phyloP scores from a whole-genome alignment of 1,140 invertebrate species.

The Pseudachorutes palmiensis region DNA sequence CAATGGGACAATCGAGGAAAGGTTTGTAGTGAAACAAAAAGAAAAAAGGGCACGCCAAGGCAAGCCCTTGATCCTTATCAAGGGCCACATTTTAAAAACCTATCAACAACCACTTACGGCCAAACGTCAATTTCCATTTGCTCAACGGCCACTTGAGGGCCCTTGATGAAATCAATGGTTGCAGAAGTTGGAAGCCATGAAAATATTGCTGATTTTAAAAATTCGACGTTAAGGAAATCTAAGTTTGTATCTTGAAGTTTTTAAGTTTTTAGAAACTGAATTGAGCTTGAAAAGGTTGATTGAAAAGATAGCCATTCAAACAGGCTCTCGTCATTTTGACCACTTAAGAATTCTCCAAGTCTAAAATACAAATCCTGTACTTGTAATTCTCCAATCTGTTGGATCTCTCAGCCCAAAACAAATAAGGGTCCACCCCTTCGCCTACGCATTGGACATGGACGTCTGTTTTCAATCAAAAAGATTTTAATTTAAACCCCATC shows the following conservation, averaged over 20 bases:
- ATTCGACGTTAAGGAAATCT: too few relatives aligned
- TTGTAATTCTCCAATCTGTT: not conserved
- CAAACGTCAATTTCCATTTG: too few relatives aligned
- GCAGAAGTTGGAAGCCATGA: too few relatives aligned
- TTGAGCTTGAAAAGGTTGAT: too few relatives aligned
- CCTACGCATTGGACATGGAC: not conserved
- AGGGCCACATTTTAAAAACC: not conserved
- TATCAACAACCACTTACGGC: not conserved
- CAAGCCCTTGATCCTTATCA: not conserved
- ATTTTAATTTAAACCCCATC: not conserved
- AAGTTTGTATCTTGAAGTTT: too few relatives aligned
- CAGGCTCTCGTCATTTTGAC: constrained; percentile 1
- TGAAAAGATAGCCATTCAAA: too few relatives aligned
- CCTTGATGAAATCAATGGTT: too few relatives aligned
- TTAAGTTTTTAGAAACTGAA: too few relatives aligned
- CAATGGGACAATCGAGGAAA: not conserved
- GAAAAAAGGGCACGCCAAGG: not conserved
- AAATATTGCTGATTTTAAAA: too few relatives aligned
- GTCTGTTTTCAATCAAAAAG: constrained; percentile 11
- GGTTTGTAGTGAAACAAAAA: not conserved
- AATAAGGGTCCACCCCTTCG: constrained; percentile 1
- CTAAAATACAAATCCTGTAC: constrained; percentile 2
- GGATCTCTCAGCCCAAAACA: not conserved
- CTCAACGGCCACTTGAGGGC: too few relatives aligned
- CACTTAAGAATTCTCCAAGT: too few relatives aligned